Evolutionary conservation across 2,797 vertebrate species (phyloP).

Genomic region (Poliocrania exsul): DNA sequence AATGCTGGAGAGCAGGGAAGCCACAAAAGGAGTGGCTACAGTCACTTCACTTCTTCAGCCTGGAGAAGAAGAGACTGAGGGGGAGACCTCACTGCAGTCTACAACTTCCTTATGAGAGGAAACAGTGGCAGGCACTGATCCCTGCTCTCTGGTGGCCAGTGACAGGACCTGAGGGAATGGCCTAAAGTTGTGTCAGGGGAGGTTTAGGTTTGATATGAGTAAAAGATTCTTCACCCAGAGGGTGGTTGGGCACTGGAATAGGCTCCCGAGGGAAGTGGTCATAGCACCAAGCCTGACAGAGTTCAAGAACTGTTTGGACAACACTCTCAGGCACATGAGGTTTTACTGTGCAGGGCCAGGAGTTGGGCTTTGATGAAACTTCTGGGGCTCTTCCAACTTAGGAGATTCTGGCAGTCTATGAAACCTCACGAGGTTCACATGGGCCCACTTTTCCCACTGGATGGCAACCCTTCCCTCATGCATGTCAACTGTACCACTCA

Average conservation of each 20-base stretch:
- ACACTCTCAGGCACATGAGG: background rate
- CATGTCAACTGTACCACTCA: background rate
- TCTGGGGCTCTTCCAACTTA: background rate
- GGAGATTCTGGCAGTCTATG: background rate
- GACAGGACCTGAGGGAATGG: background rate
- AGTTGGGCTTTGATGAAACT: background rate
- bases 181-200: background rate
- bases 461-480: background rate
- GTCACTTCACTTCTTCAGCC: background rate
- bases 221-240: background rate
- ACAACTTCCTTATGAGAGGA: background rate
- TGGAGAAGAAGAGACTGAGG: background rate
- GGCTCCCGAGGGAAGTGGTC: background rate
- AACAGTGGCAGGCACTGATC: background rate
- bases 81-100: background rate
- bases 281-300: background rate
- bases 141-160: background rate
- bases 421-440: background rate
- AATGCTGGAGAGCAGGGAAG: background rate
- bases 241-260: background rate
- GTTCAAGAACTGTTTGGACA: background rate
- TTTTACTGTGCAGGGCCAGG: background rate
- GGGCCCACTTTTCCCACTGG: fast-evolving
- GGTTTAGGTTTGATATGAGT: background rate
- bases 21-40: background rate